These are phyloP conservation scores for Tretioscincus oriximinensis DNA, from an alignment of 2,113 vertebrate genomes.

Conservation along the genomic window DNA sequence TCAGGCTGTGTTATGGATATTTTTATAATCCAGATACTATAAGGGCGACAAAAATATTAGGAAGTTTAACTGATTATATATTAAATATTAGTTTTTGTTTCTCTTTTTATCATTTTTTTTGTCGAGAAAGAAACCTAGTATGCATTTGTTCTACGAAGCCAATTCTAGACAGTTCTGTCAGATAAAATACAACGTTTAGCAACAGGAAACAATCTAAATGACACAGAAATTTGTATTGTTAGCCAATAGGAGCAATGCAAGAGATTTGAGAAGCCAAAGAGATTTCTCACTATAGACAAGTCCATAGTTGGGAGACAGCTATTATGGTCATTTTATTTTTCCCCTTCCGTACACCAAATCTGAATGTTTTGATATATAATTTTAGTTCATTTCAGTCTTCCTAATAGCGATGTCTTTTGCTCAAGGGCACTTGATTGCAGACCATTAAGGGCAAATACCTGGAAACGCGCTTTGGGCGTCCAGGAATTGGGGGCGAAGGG, in stretches of 20 bases:
- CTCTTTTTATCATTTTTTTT: too few relatives aligned
- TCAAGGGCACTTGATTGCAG: not conserved
- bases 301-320: not conserved
- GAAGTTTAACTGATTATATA: too few relatives aligned
- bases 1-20: too few relatives aligned
- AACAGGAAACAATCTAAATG: not conserved
- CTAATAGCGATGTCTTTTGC: not conserved
- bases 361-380: not conserved
- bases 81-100: too few relatives aligned
- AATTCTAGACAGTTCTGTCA: not conserved
- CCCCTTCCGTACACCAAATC: not conserved
- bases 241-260: not conserved
- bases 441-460: not conserved
- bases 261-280: not conserved
- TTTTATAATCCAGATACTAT: too few relatives aligned
- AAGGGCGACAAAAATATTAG: too few relatives aligned
- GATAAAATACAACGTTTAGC: not conserved
- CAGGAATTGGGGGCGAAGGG: too few relatives aligned
- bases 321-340: not conserved
- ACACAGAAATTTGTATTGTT: not conserved
- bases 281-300: not conserved
- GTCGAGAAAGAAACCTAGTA: not conserved
- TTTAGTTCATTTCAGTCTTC: not conserved
- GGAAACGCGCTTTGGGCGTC: too few relatives aligned
- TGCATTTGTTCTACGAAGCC: not conserved